Percentiles rank a stretch among this genome's conserved stretches.
These are phyloP conservation scores for Trichopoda pennipes DNA, from an alignment of 2,888 invertebrate species.

Conservation along the genomic window DNA sequence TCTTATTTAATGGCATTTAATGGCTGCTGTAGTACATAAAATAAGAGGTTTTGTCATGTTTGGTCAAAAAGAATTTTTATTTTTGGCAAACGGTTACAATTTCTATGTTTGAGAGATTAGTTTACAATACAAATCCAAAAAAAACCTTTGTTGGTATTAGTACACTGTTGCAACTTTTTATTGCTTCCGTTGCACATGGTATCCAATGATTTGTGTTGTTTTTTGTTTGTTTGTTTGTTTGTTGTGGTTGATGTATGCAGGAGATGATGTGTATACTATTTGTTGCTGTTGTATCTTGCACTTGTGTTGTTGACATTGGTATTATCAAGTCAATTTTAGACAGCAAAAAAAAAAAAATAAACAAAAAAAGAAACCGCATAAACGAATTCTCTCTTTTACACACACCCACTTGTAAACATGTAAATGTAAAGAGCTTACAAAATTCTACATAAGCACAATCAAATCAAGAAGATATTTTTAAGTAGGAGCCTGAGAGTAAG, in stretches of 20 bases:
- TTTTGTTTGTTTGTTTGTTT: not conserved
- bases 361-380: constrained; percentile 7
- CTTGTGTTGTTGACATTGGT: constrained; percentile 53
- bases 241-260: not conserved
- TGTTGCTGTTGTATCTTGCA: constrained; percentile 50
- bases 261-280: constrained; percentile 36
- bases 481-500: too few relatives aligned
- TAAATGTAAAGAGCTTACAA: too few relatives aligned
- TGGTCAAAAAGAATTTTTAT: not conserved
- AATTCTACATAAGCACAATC: not conserved
- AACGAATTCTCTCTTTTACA: not conserved
- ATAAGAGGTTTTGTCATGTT: constrained; percentile 13
- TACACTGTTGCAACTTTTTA: constrained; percentile 43
- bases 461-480: not conserved
- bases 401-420: not conserved
- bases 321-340: constrained; percentile 56
- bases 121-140: constrained; percentile 46
- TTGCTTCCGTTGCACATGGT: constrained; percentile 55
- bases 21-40: constrained; percentile 21
- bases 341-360: too few relatives aligned
- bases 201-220: constrained; percentile 16
- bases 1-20: not conserved
- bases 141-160: constrained; percentile 39
- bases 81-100: constrained; percentile 21
- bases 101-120: constrained; percentile 45